These are phyloP conservation scores for Lasioglossum leucozonium DNA, from an alignment of 2,888 invertebrate species.

Conservation along the genomic window DNA sequence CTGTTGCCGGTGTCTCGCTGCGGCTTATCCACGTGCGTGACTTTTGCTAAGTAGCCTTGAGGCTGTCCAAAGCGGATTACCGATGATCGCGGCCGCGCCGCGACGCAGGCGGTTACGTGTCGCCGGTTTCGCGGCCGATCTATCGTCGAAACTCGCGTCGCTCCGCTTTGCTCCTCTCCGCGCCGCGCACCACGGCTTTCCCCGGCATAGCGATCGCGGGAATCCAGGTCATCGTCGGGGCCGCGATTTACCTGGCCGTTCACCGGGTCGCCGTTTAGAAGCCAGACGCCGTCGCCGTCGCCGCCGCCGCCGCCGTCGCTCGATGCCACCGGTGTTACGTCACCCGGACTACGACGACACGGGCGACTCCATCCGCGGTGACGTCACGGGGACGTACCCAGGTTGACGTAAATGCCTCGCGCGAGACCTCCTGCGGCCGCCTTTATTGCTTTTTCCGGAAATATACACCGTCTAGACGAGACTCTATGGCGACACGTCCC, in stretches of 20 bases:
- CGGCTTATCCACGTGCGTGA: slow-evolving; percentile 54
- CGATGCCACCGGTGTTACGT: slow-evolving; percentile 5
- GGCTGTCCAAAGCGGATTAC: slow-evolving; percentile 44
- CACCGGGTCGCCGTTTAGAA: slow-evolving; percentile 42
- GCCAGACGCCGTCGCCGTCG: slow-evolving; percentile 16
- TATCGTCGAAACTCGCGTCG: background rate
- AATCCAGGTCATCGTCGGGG: slow-evolving; percentile 22
- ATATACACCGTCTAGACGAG: slow-evolving; percentile 67
- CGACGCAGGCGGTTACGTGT: slow-evolving; percentile 1
- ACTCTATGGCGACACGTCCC: slow-evolving; percentile 16
- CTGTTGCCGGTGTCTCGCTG: slow-evolving; percentile 16
- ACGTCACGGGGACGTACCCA: slow-evolving; percentile 55
- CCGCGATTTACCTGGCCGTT: slow-evolving; percentile 38
- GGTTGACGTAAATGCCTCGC: slow-evolving; percentile 55
- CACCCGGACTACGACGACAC: background rate
- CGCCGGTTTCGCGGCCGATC: slow-evolving; percentile 9
- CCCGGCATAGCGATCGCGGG: background rate
- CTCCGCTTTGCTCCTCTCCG: background rate
- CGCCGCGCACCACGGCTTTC: background rate
- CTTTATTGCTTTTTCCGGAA: slow-evolving; percentile 71
- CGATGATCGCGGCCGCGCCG: slow-evolving; percentile 36
- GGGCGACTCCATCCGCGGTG: slow-evolving; percentile 31
- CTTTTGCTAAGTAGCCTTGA: slow-evolving; percentile 61
- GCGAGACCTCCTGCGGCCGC: slow-evolving; percentile 43
- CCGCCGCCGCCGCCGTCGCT: slow-evolving; percentile 16